Conservation (phyloP, 2,888 invertebrate genomes). For the Philopedon plagiatum region DNA sequence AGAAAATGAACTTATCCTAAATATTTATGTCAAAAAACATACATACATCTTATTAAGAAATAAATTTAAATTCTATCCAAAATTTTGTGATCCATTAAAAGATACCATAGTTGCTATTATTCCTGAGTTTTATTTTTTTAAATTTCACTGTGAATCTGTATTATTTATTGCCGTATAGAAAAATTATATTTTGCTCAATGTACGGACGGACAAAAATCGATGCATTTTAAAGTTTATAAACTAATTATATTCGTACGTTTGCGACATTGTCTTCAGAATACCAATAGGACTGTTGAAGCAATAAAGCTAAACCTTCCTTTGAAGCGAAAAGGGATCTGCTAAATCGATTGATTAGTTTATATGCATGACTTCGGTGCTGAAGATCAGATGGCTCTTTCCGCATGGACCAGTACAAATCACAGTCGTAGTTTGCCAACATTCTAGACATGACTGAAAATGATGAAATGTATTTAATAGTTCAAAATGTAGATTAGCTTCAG, state of each 20-base stretch:
- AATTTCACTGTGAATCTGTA: no score
- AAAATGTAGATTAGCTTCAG: no score
- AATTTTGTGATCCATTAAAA: no score
- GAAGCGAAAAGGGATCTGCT: slow-evolving; percentile 91
- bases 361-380: slow-evolving; percentile 73
- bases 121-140: no score
- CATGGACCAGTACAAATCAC: slow-evolving; percentile 93
- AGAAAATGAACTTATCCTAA: neutral
- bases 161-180: no score
- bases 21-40: neutral
- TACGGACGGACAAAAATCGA: no score
- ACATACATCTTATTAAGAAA: no score
- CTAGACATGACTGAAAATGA: slow-evolving; percentile 72
- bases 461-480: neutral
- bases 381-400: slow-evolving; percentile 87
- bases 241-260: slow-evolving; percentile 52
- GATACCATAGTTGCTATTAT: no score
- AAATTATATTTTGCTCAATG: no score
- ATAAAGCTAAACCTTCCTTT: slow-evolving; percentile 88
- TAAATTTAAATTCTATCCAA: no score
- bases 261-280: slow-evolving; percentile 86
- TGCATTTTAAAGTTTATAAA: no score
- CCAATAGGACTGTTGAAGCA: slow-evolving; percentile 88
- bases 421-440: slow-evolving; percentile 83
- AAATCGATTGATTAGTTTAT: slow-evolving; percentile 85